These are phyloP conservation scores for Bellardia pandia DNA, from an alignment of 2,888 invertebrate species.

Conservation along the genomic window DNA sequence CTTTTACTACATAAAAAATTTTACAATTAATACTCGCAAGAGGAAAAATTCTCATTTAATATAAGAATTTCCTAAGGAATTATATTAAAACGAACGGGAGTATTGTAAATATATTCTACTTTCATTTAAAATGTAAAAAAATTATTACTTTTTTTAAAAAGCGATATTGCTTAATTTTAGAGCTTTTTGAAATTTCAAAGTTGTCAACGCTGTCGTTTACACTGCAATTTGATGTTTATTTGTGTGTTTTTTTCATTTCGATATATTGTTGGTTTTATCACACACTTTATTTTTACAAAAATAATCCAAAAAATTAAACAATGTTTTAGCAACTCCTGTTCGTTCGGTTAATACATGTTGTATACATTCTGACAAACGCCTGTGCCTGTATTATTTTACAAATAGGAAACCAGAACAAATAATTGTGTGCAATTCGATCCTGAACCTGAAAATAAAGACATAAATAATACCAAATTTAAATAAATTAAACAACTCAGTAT, in stretches of 20 bases:
- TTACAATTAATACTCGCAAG: no score
- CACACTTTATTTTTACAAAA: conserved; percentile 47
- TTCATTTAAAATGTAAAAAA: no score
- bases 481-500: conserved; percentile 10
- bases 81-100: no score
- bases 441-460: conserved; percentile 20
- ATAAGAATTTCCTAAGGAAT: no score
- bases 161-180: conserved; percentile 18
- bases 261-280: conserved; percentile 42
- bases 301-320: conserved; percentile 36
- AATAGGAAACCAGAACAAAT: conserved; percentile 7
- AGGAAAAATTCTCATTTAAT: no score
- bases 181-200: conserved; percentile 2
- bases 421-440: conserved; percentile 15
- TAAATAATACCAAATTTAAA: background rate
- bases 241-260: conserved; percentile 61
- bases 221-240: conserved; percentile 51
- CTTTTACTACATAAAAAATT: no score
- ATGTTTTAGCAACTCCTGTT: conserved; percentile 25
- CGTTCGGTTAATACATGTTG: conserved; percentile 2
- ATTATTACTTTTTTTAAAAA: no score
- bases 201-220: conserved; percentile 1
- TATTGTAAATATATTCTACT: no score
- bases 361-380: conserved; percentile 1
- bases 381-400: conserved; percentile 18